Base-by-base conservation (phyloP, 2,113 vertebrate genomes). In the Chrysochloris asiatica region DNA sequence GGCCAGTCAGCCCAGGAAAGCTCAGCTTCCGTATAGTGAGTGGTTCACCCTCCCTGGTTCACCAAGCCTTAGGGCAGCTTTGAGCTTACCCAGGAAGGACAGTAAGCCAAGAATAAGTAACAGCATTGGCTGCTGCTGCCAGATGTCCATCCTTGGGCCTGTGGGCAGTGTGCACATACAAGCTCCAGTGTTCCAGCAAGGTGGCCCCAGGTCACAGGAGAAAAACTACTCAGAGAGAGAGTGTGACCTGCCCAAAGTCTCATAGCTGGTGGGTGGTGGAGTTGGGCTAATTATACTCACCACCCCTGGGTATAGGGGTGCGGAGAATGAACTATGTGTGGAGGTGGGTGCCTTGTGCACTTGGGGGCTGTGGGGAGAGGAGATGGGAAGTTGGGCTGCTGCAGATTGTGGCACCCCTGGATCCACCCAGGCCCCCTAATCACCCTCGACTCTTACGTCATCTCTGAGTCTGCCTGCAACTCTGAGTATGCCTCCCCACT, bases 51-150 rank as follows among this genome's bases (percentile, higher is more conserved):
- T 50, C 52, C 52, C 14, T 9, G 52, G 52, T 19, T 8, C 2
- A 12, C 76, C 54, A 38, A 84, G 17, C n/a, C 48, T 24, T 8
- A 11, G 10, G 19, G 13, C 45, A 65, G 56, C 12, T 41, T 13
- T 17, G 14, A 1, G 63, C 67, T 36, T 75, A 22, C 82, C 36
- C 28, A 8, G 41, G 48, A 5, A 12, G 10, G 5, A 8, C 48
- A 50, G 48, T 16, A 50, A 50, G 48, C 48, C 48, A 50, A 50
- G 8, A 50, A 16, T 41, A 52, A 13, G 50, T 61, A 24, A 28
- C 26, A 61, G 59, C 22, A 11, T n/a, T n/a, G 56, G 26, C 30
- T 17, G 30, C 9, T 0, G 0, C n/a, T 19, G 33, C 13, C 0
- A 0, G 19, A 1, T 12, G 7, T 41, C 45, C 0, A 3, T 19